Evolutionary conservation across 2,797 vertebrate species (phyloP), one percentile per base, ranked within the genome.

Genomic region (Poeciliopsis turneri): DNA sequence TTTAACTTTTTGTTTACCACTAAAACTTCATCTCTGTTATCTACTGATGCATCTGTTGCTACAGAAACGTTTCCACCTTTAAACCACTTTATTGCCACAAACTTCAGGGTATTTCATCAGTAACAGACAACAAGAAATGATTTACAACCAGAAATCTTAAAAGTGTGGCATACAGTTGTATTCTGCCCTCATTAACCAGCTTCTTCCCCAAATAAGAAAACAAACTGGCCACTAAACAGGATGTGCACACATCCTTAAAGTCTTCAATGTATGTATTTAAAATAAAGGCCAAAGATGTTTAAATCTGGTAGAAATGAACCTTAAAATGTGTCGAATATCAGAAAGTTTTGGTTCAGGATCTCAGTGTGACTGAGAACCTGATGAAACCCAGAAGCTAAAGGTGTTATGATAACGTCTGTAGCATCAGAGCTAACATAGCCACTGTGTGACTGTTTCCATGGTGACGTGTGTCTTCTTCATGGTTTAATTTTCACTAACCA

Each of bases 401-500:
- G 55, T 28, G 53, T 55, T 55, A 11, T 55, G 53, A 0, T 55
- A 55, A 55, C 53, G 7, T 69, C 36, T 43, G 66, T 41, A 68
- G 64, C 64, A 68, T 20, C 66, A 45, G 39, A 13, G 61, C 33
- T 20, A 36, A 10, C 4, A 3, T 36, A 64, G 16, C 33, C 23
- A 9, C 30, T 10, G 51, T 59, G 25, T 75, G 43, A 66, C 18
- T 49, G 61, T 72, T 84, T 75, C 36, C 66, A 64, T 64, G 47
- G 7, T 74, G 23, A 41, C 13, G 25, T 74, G 10, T 74, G 72
- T 74, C 20, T 51, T 46, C 43, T 59, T 69, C 30, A 70, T 45
- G 61, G 41, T 70, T 69, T 72, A 72, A 75, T 77, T 53, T 20
- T 82, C 25, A 87, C 81, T 89, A 86, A 89, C 72, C 75, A 86